These are phyloP conservation scores for Tupaia chinensis DNA, from an alignment of 2,113 vertebrate genomes.

Conservation along the genomic window DNA sequence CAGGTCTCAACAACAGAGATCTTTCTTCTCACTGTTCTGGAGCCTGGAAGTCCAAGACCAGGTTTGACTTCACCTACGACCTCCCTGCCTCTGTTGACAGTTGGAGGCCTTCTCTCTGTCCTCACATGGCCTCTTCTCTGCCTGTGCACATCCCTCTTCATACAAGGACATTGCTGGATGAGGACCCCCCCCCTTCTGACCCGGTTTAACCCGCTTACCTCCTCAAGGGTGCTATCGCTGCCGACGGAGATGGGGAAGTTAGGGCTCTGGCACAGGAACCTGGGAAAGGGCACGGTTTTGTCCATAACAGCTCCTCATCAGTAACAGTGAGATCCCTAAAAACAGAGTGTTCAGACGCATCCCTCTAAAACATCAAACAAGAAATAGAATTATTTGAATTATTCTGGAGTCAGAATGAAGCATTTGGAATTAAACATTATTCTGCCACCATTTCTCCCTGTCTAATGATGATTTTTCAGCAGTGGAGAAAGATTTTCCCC, in stretches of 20 bases:
- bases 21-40: background rate
- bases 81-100: background rate
- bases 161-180: background rate
- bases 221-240: background rate
- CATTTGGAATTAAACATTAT: background rate
- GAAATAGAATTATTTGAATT: background rate
- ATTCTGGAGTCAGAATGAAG: background rate
- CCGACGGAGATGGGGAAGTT: background rate
- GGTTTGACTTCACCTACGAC: too few species aligned
- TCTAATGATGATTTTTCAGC: background rate
- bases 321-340: background rate
- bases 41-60: background rate
- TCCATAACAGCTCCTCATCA: background rate
- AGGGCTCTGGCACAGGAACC: background rate
- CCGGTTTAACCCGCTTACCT: background rate
- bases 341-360: background rate
- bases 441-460: background rate
- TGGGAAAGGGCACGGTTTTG: background rate
- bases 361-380: background rate
- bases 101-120: rapidly evolving
- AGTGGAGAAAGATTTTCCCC: background rate
- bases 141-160: background rate
- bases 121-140: background rate
- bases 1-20: background rate
- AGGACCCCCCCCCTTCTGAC: background rate